These are phyloP conservation scores for Diphyllodes magnificus DNA, from an alignment of 2,113 vertebrate species.

Conservation along the genomic window DNA sequence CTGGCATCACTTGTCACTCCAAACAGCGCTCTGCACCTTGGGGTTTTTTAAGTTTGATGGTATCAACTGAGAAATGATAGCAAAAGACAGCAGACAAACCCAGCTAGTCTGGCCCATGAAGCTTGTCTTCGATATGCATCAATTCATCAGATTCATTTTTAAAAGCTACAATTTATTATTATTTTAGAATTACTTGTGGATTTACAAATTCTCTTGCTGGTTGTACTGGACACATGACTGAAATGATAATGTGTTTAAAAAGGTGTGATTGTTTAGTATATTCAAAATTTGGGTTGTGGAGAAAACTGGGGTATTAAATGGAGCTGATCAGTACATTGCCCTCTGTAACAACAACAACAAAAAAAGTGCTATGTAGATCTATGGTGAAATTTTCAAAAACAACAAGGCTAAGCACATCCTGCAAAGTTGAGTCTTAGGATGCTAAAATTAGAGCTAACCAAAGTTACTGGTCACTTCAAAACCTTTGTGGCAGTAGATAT, in stretches of 20 bases:
- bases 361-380: not conserved
- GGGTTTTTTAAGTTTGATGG: not conserved
- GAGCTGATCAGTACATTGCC: not conserved
- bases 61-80: not conserved
- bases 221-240: not conserved
- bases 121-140: not conserved
- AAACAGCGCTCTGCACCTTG: not conserved
- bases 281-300: not conserved
- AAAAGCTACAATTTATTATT: not conserved
- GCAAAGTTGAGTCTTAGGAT: not conserved
- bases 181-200: not conserved
- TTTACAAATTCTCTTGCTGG: not conserved
- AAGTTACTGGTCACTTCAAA: not conserved
- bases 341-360: not conserved
- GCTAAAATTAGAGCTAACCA: not conserved
- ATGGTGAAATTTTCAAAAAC: not conserved
- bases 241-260: not conserved
- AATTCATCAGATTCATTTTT: fast-evolving
- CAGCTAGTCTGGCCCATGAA: not conserved
- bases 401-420: not conserved
- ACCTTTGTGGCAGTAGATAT: not conserved
- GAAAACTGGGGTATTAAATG: not conserved
- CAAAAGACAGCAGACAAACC: not conserved
- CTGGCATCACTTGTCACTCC: not conserved
- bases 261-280: not conserved